Evolutionary conservation across 1,140 invertebrate genomes (phyloP).

Genomic region (Metaphire vulgaris): DNA sequence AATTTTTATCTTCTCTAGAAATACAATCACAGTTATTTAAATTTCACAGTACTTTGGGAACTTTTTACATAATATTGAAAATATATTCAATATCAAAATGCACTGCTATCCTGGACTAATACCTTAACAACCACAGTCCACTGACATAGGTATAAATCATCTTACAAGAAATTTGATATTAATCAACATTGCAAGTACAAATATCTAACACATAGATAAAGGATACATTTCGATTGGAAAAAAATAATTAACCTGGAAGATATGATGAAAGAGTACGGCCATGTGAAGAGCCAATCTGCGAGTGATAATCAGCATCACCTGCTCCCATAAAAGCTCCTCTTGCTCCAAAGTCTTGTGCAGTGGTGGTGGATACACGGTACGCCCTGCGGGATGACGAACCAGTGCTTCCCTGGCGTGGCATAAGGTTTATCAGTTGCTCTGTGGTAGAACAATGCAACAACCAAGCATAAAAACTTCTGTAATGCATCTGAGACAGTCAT

Average conservation of each 20-base stretch:
- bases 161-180: no score
- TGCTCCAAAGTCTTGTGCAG: conserved; percentile 35
- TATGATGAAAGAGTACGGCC: conserved; percentile 39
- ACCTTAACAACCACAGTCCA: no score
- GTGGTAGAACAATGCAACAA: conserved; percentile 44
- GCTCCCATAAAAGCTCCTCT: conserved; percentile 31
- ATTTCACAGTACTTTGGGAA: no score
- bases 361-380: conserved; percentile 30
- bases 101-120: no score
- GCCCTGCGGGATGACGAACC: conserved; percentile 34
- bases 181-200: no score
- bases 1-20: no score
- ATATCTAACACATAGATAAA: no score
- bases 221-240: conserved; percentile 3
- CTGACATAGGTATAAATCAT: no score
- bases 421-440: conserved; percentile 15
- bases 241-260: conserved; percentile 39
- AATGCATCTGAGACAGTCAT: no score
- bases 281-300: conserved; percentile 35
- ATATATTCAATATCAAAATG: no score
- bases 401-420: conserved; percentile 29
- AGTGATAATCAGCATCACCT: conserved; percentile 34
- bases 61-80: no score
- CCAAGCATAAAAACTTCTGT: conserved; percentile 37
- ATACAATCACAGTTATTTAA: no score